Conservation (phyloP, 2,888 invertebrate genomes). For the Apantesis nais region DNA sequence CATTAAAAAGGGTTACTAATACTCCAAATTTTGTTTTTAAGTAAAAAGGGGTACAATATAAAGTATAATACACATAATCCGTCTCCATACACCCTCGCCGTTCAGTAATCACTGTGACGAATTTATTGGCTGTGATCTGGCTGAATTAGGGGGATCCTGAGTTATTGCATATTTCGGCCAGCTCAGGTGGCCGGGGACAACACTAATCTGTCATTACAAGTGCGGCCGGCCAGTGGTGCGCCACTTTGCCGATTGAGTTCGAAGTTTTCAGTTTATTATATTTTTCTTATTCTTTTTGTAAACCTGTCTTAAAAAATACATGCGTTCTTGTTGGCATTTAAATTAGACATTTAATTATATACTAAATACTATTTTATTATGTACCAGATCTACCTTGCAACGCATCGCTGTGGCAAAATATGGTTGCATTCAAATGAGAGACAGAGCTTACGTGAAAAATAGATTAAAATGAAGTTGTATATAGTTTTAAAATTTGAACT, state of each 20-base stretch:
- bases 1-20: neutral
- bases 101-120: conserved; percentile 78
- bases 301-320: neutral
- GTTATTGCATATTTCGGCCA: conserved; percentile 72
- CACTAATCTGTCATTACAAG: conserved; percentile 78
- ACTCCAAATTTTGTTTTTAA: neutral
- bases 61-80: conserved; percentile 11
- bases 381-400: no score
- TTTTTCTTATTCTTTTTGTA: neutral
- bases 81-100: conserved; percentile 41
- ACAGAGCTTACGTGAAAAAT: no score
- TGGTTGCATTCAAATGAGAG: no score
- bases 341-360: neutral
- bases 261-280: conserved; percentile 21
- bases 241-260: conserved; percentile 72
- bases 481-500: no score
- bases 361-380: no score
- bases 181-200: conserved; percentile 70
- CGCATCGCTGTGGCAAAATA: no score
- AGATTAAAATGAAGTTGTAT: no score
- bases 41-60: neutral
- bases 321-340: neutral
- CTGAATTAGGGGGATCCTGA: conserved; percentile 71
- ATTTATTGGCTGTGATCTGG: conserved; percentile 78
- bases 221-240: conserved; percentile 38